Evolutionary conservation across 1,140 invertebrate genomes (phyloP).

Genomic region (Drosophila triauraria): DNA sequence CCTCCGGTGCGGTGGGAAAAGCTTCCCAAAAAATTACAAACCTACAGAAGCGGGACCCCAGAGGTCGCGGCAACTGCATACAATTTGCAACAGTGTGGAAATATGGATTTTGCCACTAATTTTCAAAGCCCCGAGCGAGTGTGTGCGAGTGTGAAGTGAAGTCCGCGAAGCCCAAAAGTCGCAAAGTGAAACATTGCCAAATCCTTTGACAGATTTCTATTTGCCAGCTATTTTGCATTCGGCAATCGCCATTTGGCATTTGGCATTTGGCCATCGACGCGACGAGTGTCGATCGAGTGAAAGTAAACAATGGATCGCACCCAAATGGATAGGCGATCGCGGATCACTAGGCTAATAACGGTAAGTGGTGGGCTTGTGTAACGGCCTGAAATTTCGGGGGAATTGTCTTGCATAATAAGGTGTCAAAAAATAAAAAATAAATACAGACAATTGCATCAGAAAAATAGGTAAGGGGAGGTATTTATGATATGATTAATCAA

Average conservation of each 20-base stretch:
- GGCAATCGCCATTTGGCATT: constrained; percentile 30
- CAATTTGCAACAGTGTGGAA: constrained; percentile 38
- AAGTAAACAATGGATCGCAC: constrained; percentile 69
- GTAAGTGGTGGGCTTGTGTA: constrained; percentile 48
- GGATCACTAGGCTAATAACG: constrained; percentile 63
- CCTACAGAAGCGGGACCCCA: constrained; percentile 37
- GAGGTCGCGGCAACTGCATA: constrained; percentile 46
- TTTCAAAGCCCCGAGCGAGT: constrained; percentile 33
- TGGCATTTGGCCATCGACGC: constrained; percentile 27
- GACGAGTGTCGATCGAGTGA: constrained; percentile 59
- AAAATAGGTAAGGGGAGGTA: neutral
- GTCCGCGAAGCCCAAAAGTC: constrained; percentile 1
- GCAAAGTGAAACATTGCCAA: constrained; percentile 44
- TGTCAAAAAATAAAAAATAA: constrained; percentile 22
- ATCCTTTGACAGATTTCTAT: constrained; percentile 55
- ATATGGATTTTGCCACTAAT: constrained; percentile 53
- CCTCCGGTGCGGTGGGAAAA: constrained; percentile 41
- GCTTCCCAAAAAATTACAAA: constrained; percentile 21
- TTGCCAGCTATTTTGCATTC: constrained; percentile 49
- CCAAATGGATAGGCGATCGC: constrained; percentile 63
- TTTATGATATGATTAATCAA: neutral
- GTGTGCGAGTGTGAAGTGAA: constrained; percentile 28
- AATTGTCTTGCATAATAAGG: constrained; percentile 32
- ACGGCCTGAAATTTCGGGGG: constrained; percentile 1
- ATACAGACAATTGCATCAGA: constrained; percentile 13